phyloP scores from a whole-genome alignment of 2,797 vertebrate species.

The Prunella strophiata region DNA sequence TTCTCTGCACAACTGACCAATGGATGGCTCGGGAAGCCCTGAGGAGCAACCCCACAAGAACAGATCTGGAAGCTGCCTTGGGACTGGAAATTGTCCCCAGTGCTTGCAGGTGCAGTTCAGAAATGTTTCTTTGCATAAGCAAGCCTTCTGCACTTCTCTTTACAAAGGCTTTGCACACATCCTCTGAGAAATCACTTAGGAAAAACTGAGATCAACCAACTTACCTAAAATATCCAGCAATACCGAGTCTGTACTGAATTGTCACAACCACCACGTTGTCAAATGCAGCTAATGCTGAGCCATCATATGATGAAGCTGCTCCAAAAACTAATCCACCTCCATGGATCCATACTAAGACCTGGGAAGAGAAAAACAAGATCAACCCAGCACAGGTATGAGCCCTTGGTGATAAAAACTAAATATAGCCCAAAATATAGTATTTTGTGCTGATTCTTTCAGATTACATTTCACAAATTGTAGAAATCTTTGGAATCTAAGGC shows the following conservation, averaged over 20 bases:
- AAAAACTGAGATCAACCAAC: background rate
- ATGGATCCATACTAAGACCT: conserved; percentile 90
- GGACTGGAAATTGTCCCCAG: background rate
- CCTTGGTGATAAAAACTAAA: background rate
- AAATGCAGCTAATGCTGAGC: conserved; percentile 81
- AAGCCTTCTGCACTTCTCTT: background rate
- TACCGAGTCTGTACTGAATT: conserved; percentile 85
- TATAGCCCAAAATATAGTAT: background rate
- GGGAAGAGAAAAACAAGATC: background rate
- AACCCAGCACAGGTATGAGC: background rate
- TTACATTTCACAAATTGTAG: background rate
- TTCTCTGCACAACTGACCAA: background rate
- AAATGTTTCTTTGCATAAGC: background rate
- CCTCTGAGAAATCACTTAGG: background rate
- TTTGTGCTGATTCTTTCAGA: background rate
- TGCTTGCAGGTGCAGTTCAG: background rate
- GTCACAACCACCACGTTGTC: conserved; percentile 82
- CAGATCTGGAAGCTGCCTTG: background rate
- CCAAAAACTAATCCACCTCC: conserved; percentile 81
- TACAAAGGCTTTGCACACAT: background rate
- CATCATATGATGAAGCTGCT: conserved; percentile 81
- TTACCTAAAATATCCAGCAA: conserved; percentile 86
- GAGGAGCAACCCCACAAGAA: background rate
- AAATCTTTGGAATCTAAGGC: background rate
- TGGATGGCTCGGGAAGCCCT: background rate